A percentile compares a stretch with the other conserved stretches of the same genome.
Evolutionary conservation across 1,140 invertebrate species (phyloP).

Genomic region (Metopolophium dirhodum): DNA sequence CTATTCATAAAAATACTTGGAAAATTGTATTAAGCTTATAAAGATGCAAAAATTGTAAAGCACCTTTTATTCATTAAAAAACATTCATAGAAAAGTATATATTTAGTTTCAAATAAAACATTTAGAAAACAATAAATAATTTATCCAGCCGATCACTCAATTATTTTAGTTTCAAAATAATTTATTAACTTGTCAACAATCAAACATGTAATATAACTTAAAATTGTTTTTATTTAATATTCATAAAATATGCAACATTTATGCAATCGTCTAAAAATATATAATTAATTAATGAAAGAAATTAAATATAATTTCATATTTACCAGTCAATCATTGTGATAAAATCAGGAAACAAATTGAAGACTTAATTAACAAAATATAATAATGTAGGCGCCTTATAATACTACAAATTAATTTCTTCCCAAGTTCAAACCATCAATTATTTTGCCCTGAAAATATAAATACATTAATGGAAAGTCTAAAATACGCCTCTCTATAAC

Average conservation of each 20-base stretch:
- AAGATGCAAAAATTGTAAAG: no score
- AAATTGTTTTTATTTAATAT: not conserved
- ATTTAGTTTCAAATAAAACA: not conserved
- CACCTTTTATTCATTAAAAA: not conserved
- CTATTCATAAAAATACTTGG: no score
- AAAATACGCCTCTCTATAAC: not conserved
- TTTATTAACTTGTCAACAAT: not conserved
- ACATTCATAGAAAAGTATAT: not conserved
- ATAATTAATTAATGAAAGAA: not conserved
- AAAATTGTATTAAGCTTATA: no score
- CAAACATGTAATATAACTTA: not conserved
- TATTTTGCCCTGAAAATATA: not conserved
- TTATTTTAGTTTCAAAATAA: not conserved
- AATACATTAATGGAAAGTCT: not conserved
- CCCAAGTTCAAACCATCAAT: not conserved
- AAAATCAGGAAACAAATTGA: not conserved
- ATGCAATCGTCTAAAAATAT: not conserved
- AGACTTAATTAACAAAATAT: not conserved
- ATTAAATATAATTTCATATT: not conserved
- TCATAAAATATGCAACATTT: not conserved
- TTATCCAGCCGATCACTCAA: not conserved
- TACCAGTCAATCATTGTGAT: slow-evolving; percentile 48
- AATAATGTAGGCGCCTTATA: not conserved
- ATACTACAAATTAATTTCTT: not conserved
- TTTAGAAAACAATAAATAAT: not conserved